Conservation (phyloP, 1,140 invertebrate genomes). For the Drosophila sechellia region DNA sequence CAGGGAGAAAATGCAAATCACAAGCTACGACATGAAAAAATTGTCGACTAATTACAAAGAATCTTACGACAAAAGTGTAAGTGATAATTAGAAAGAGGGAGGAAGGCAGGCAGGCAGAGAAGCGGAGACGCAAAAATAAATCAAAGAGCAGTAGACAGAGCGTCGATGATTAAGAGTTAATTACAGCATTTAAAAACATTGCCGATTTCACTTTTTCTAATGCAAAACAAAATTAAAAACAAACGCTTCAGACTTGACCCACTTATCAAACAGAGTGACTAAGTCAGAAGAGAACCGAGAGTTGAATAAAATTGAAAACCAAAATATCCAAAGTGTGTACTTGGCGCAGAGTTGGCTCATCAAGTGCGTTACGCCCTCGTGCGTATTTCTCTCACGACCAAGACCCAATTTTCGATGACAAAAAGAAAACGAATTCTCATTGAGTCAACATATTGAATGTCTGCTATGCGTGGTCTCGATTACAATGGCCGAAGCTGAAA, state of each 20-base stretch:
- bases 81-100: constrained; percentile 60
- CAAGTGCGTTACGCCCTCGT: constrained; percentile 64
- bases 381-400: constrained; percentile 67
- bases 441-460: constrained; percentile 65
- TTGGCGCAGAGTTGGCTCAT: constrained; percentile 40
- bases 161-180: constrained; percentile 71
- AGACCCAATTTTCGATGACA: constrained; percentile 73
- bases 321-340: constrained; percentile 42
- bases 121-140: neutral
- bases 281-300: constrained; percentile 54
- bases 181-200: constrained; percentile 60
- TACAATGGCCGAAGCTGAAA: constrained; percentile 59
- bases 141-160: constrained; percentile 18
- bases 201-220: constrained; percentile 77
- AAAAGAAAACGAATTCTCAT: constrained; percentile 67
- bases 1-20: constrained; percentile 48
- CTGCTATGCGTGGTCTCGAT: constrained; percentile 53
- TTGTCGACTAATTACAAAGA: constrained; percentile 61
- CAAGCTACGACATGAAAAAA: constrained; percentile 6
- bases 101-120: constrained; percentile 1
- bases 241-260: constrained; percentile 67
- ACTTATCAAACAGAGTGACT: constrained; percentile 38
- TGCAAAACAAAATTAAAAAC: constrained; percentile 25
- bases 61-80: constrained; percentile 66
- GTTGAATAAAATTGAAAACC: constrained; percentile 63